A percentile compares a stretch with the other conserved stretches of the same genome.
Conservation (phyloP, 1,140 invertebrate genomes). For the Doryteuthis pealeii region DNA sequence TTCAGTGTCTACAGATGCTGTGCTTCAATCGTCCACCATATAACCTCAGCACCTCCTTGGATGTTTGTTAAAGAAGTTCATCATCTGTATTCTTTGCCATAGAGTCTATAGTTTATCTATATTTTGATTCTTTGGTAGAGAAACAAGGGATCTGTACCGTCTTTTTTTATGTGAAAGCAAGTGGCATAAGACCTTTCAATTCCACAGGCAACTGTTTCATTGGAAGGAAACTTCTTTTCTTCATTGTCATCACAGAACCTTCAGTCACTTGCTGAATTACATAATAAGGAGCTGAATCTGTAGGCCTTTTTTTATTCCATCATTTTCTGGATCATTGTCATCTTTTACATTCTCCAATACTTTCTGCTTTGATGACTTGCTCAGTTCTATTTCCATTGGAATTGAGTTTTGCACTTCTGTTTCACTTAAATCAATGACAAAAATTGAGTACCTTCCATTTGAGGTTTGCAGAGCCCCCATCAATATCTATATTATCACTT, state of each 20-base stretch:
- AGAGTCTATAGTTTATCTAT: neutral
- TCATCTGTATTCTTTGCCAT: neutral
- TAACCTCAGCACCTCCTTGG: neutral
- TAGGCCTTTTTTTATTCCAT: neutral
- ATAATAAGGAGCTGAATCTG: slow-evolving; percentile 2
- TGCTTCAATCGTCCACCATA: neutral
- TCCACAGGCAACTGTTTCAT: neutral
- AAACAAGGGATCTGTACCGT: neutral
- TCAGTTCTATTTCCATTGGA: slow-evolving; percentile 9
- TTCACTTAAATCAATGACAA: slow-evolving; percentile 4
- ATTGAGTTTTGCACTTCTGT: neutral
- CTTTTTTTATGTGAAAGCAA: neutral
- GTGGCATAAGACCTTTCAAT: neutral
- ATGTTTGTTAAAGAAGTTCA: neutral
- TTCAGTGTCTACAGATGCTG: neutral
- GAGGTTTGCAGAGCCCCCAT: neutral
- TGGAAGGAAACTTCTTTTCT: neutral
- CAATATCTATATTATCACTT: neutral
- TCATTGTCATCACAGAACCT: neutral
- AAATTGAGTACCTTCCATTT: neutral
- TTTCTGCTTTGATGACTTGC: neutral
- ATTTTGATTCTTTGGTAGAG: neutral
- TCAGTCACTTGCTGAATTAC: neutral
- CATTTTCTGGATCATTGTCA: neutral
- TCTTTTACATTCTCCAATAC: too few relatives aligned